Evolutionary conservation across 2,888 invertebrate species (phyloP).

Genomic region (Chloroclysta siterata): DNA sequence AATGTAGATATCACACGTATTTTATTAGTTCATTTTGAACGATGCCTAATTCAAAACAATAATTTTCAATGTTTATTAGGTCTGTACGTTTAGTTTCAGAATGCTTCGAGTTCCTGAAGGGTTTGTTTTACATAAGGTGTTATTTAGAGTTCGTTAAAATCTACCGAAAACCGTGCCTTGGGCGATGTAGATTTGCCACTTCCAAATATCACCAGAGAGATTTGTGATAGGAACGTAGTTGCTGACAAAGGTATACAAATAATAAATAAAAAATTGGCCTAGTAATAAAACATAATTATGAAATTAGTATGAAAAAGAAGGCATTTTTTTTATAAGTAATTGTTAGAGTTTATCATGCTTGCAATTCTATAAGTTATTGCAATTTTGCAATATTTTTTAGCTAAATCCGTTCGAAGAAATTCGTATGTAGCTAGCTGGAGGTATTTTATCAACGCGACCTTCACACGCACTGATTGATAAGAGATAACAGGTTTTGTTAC

Average conservation of each 20-base stretch:
- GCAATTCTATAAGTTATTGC: background rate
- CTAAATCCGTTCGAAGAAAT: conserved; percentile 7
- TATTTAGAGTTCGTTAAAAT: background rate
- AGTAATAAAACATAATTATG: too few relatives aligned
- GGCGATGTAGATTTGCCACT: background rate
- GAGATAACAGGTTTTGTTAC: conserved; percentile 69
- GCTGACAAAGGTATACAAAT: background rate
- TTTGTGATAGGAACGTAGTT: background rate
- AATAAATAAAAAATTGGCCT: too few relatives aligned
- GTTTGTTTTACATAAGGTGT: background rate
- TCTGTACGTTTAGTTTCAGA: background rate
- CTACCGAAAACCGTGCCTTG: background rate
- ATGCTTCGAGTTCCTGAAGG: background rate
- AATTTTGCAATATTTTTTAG: conserved; percentile 2
- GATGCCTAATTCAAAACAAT: conserved; percentile 1
- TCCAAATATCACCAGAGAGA: background rate
- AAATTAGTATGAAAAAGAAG: too few relatives aligned
- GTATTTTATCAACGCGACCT: conserved; percentile 74
- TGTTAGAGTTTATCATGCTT: too few relatives aligned
- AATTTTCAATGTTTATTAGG: background rate
- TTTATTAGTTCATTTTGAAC: conserved; percentile 15
- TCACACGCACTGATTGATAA: conserved; percentile 82
- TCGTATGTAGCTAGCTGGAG: conserved; percentile 42
- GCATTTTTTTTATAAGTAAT: too few relatives aligned
- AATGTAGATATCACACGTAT: conserved; percentile 22